A percentile compares a stretch with the other conserved stretches of the same genome.
These are phyloP conservation scores for Oostethus manadensis DNA, from an alignment of 2,113 vertebrate species.

Conservation along the genomic window DNA sequence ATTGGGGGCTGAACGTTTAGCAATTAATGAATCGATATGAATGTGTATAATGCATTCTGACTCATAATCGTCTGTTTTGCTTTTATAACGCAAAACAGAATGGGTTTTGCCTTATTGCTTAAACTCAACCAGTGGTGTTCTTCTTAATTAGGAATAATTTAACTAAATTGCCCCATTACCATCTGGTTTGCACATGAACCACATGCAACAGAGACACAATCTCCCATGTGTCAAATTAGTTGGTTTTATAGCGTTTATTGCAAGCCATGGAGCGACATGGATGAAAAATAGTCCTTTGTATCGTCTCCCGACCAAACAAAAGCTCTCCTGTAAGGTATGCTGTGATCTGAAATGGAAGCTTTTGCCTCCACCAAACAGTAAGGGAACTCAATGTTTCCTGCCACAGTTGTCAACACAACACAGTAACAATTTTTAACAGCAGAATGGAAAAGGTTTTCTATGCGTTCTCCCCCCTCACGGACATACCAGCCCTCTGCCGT, in stretches of 20 bases:
- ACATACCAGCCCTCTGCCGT: slow-evolving; percentile 28
- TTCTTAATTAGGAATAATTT: slow-evolving; percentile 55
- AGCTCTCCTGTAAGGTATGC: background rate
- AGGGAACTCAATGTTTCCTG: slow-evolving; percentile 3
- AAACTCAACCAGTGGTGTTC: slow-evolving; percentile 33
- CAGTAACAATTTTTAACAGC: slow-evolving; percentile 2
- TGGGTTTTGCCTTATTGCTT: slow-evolving; percentile 32
- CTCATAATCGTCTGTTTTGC: slow-evolving; percentile 18
- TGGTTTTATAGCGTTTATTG: slow-evolving; percentile 8
- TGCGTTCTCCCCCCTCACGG: slow-evolving; percentile 42
- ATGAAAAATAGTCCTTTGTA: slow-evolving; percentile 5
- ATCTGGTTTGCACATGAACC: slow-evolving; percentile 60
- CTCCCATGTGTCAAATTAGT: slow-evolving; percentile 35
- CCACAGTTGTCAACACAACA: background rate
- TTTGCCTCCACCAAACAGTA: background rate
- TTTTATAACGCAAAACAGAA: slow-evolving; percentile 13
- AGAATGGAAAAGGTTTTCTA: slow-evolving; percentile 16
- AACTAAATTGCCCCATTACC: slow-evolving; percentile 54
- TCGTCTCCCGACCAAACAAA: slow-evolving; percentile 8
- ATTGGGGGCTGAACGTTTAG: background rate
- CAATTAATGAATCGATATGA: background rate
- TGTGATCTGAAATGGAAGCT: background rate
- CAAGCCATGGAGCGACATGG: background rate
- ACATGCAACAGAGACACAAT: slow-evolving; percentile 48
- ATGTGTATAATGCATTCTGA: background rate